Percentiles rank a stretch among this genome's conserved stretches.
These are phyloP conservation scores for Lasioglossum pauxillum DNA, from an alignment of 2,888 invertebrate genomes.

Conservation along the genomic window DNA sequence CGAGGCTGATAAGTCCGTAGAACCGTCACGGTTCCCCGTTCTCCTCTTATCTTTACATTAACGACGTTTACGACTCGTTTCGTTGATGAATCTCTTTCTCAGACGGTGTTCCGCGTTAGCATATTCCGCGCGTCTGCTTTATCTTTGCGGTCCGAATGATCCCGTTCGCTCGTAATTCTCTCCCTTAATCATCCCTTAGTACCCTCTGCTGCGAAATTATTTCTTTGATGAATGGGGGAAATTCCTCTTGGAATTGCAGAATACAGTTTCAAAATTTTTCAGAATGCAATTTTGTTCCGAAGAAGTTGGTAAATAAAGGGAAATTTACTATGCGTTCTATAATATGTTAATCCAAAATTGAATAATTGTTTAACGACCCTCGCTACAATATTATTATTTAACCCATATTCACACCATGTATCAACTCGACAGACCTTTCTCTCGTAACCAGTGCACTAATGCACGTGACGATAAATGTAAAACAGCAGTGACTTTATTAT, in stretches of 20 bases:
- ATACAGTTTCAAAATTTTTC: not conserved
- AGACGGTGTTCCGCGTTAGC: not conserved
- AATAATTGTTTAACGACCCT: not conserved
- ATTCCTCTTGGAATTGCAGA: not conserved
- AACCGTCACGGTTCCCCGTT: slow-evolving; percentile 22
- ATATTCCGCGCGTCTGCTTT: slow-evolving; percentile 3
- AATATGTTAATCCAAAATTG: not conserved
- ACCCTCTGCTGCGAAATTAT: not conserved
- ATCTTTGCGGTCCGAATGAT: not conserved
- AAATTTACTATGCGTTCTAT: not conserved
- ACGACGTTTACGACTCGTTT: slow-evolving; percentile 18
- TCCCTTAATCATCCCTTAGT: not conserved
- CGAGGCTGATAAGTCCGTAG: slow-evolving; percentile 53
- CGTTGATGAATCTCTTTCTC: slow-evolving; percentile 11
- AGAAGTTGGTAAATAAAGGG: not conserved
- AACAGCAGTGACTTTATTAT: not conserved
- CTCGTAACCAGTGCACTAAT: not conserved
- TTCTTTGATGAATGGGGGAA: not conserved
- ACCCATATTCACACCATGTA: not conserved
- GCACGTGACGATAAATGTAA: not conserved
- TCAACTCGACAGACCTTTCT: not conserved
- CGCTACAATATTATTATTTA: not conserved
- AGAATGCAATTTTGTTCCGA: not conserved
- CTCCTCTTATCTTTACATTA: slow-evolving; percentile 23
- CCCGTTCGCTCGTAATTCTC: not conserved